Conservation (phyloP, 2,797 vertebrate species). For the Parauchenoglanis punctatus region DNA sequence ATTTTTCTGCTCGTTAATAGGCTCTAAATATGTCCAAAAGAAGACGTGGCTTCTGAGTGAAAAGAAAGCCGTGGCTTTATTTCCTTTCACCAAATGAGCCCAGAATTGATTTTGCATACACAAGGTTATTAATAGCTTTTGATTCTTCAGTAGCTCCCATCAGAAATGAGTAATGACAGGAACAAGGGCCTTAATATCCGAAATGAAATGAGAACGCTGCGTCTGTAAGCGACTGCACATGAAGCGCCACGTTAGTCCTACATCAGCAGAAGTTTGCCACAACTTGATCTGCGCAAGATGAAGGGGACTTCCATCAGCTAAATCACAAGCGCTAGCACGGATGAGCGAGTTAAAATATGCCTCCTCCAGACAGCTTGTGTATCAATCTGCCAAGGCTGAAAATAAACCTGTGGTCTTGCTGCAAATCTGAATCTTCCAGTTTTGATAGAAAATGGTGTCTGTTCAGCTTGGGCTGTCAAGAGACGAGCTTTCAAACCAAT, state of each 20-base stretch:
- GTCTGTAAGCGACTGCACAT: not conserved
- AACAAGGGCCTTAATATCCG: not conserved
- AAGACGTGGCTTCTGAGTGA: not conserved
- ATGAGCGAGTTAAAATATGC: conserved; percentile 62
- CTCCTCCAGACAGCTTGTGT: conserved; percentile 59
- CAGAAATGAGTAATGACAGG: not conserved
- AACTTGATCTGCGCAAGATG: conserved; percentile 58
- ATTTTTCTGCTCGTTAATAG: not conserved
- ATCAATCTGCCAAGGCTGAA: conserved; percentile 57
- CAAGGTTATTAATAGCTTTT: not conserved
- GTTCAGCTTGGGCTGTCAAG: conserved; percentile 13
- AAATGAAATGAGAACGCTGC: not conserved
- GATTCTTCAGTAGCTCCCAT: not conserved
- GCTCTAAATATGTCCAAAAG: not conserved
- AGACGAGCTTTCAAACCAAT: conserved; percentile 4
- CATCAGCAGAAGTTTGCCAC: conserved; percentile 37
- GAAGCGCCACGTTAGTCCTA: not conserved
- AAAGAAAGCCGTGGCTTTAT: not conserved
- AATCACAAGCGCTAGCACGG: conserved; percentile 59
- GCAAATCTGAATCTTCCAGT: conserved; percentile 28
- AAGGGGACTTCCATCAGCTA: conserved; percentile 55
- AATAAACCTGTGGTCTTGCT: conserved; percentile 63
- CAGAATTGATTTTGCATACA: not conserved
- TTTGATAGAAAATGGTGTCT: conserved; percentile 20
- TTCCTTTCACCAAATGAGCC: not conserved